Conservation (phyloP, 2,797 vertebrate genomes). For the Tauraco hartlaubi region DNA sequence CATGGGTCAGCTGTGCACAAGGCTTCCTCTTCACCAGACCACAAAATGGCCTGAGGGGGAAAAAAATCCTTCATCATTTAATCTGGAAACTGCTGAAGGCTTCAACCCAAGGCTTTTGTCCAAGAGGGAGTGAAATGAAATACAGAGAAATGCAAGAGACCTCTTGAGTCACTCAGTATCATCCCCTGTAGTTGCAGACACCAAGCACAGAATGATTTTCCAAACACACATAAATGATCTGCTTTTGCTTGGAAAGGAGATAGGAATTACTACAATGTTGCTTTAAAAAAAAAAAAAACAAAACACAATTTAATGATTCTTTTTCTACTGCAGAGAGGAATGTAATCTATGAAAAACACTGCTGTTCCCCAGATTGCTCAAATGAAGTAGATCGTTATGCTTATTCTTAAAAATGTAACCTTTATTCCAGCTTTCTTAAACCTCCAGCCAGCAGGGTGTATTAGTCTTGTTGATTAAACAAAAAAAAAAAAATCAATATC, state of each 20-base stretch:
- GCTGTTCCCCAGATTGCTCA: slow-evolving; percentile 43
- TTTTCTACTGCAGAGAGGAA: slow-evolving; percentile 7
- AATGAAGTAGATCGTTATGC: neutral
- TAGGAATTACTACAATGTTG: slow-evolving; percentile 1
- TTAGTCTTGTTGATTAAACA: neutral
- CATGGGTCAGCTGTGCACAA: neutral
- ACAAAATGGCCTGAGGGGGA: neutral
- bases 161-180: neutral
- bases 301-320: neutral
- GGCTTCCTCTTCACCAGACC: neutral
- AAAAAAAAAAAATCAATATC: neutral
- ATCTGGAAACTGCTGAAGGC: neutral
- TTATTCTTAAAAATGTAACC: slow-evolving; percentile 8
- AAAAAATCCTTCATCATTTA: neutral
- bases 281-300: neutral
- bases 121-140: neutral
- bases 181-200: neutral
- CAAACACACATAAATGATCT: slow-evolving; percentile 13
- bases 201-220: neutral
- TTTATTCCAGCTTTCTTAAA: slow-evolving; percentile 4
- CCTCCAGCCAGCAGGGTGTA: neutral
- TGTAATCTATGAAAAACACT: slow-evolving; percentile 41
- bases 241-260: slow-evolving; percentile 25
- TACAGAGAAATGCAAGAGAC: neutral
- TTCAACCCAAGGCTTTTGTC: neutral